Conservation (phyloP, 2,888 invertebrate species). For the Ceramica pisi region DNA sequence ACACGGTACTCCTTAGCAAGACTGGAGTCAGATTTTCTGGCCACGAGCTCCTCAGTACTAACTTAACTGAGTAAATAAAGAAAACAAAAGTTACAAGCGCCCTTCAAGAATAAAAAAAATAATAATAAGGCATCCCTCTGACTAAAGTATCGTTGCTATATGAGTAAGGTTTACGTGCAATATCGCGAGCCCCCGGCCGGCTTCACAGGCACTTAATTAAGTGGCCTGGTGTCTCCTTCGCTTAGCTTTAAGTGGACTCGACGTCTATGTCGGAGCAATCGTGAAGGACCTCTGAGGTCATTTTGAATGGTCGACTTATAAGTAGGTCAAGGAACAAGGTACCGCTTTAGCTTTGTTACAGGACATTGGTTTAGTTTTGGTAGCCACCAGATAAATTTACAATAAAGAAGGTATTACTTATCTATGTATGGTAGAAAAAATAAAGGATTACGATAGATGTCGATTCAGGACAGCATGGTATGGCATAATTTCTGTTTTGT, state of each 20-base stretch:
- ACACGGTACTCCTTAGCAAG: too few relatives aligned
- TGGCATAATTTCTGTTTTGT: too few relatives aligned
- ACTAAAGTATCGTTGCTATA: constrained; percentile 29
- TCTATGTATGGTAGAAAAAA: too few relatives aligned
- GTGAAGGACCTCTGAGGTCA: constrained; percentile 40
- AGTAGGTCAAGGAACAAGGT: constrained; percentile 14
- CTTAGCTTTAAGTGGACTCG: constrained; percentile 47
- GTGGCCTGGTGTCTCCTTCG: constrained; percentile 46
- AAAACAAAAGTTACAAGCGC: not conserved
- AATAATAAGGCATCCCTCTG: constrained; percentile 20
- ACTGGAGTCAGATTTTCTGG: too few relatives aligned
- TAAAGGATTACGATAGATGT: too few relatives aligned
- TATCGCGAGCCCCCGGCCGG: constrained; percentile 31
- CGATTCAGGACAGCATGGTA: too few relatives aligned
- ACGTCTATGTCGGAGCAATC: constrained; percentile 41
- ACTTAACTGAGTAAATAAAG: too few relatives aligned
- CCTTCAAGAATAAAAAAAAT: not conserved
- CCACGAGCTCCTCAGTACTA: too few relatives aligned
- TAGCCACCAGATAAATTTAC: too few relatives aligned
- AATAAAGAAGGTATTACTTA: too few relatives aligned
- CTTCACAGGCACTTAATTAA: constrained; percentile 54
- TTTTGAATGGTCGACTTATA: constrained; percentile 21
- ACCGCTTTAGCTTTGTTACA: not conserved
- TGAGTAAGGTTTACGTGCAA: constrained; percentile 48
- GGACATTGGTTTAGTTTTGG: not conserved